A percentile compares a stretch with the other conserved stretches of the same genome.
These are phyloP conservation scores for Zaprionus kolodkinae DNA, from an alignment of 1,140 invertebrate species.

Conservation along the genomic window DNA sequence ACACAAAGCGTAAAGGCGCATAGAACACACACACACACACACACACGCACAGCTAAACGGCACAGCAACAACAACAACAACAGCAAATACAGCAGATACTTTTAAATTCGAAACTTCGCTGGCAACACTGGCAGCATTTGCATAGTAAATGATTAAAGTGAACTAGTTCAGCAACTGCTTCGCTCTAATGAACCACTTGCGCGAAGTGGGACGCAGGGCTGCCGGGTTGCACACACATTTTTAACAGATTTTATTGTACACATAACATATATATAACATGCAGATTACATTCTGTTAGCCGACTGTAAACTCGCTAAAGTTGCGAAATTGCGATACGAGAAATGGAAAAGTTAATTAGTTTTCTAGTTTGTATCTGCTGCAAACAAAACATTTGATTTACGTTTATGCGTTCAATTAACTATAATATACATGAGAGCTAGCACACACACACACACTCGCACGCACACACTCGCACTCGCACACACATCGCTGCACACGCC, in stretches of 20 bases:
- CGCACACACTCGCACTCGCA: background rate
- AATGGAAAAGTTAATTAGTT: slow-evolving; percentile 36
- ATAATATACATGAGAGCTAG: too few relatives aligned
- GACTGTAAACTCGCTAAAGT: slow-evolving; percentile 16
- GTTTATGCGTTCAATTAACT: slow-evolving; percentile 19
- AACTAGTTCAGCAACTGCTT: slow-evolving; percentile 23
- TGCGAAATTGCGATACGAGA: slow-evolving; percentile 19
- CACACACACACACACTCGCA: background rate
- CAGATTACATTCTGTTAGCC: slow-evolving; percentile 27
- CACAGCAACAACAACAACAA: slow-evolving; percentile 53
- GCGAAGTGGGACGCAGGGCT: background rate
- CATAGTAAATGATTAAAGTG: slow-evolving; percentile 49
- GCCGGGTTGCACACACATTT: slow-evolving; percentile 10
- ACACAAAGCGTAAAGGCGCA: slow-evolving; percentile 29
- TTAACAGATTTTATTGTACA: slow-evolving; percentile 32
- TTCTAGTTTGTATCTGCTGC: slow-evolving; percentile 10
- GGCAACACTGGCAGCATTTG: slow-evolving; percentile 49
- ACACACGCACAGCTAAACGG: slow-evolving; percentile 43
- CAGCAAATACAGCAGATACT: slow-evolving; percentile 57
- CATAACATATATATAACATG: slow-evolving; percentile 38
- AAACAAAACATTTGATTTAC: slow-evolving; percentile 6
- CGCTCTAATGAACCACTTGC: slow-evolving; percentile 10
- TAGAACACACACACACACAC: slow-evolving; percentile 30
- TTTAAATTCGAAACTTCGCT: slow-evolving; percentile 69
- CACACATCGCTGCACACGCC: background rate